Evolutionary conservation across 1,140 invertebrate species (phyloP), one percentile per base, ranked within the genome.

Genomic region (Pseudomyrmex sp.): DNA sequence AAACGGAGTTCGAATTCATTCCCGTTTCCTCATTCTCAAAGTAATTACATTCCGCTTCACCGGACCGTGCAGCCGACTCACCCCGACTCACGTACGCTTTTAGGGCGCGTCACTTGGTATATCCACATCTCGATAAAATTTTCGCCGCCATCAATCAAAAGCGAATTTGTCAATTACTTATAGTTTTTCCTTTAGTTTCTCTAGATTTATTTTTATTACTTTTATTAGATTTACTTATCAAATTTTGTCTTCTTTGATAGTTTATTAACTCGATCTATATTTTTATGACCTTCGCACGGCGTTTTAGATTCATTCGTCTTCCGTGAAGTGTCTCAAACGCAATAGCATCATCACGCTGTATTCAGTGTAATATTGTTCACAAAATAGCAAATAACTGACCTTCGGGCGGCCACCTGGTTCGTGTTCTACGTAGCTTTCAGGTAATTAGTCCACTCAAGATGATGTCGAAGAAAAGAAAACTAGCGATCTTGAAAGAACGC

Each of bases 1-100:
- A 83, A 86, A 88, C 85, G 84, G 86, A 75, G 85, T 89, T 91
- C 88, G 85, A 91, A 92, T 91, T 91, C 89, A 89, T 92, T 91
- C 85, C 84, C 90, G 83, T 87, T 87, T 91, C 85, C 77, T 84
- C 83, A 48, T 83, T 74, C 82, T 77, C 69, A 70, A 35, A 74
- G 80, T 91, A 88, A 90, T 91, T 91, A 76, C 88, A 66, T 86
- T 90, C 74, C 63, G 82, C 76, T 85, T 48, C 73, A 82, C 70
- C 73, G 72, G 76, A 18, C 74, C 35, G 35, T 80, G 79, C 83
- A 72, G 77, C 63, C 76, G 84, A 84, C 74, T 82, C 56, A 72
- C 58, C 44, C 50, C 62, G 26, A 26, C 26, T 4, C 26, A 26
- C 26, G 8, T 26, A 44, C 18, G 35, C 48, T 76, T 54, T 58